Conservation (phyloP, 2,113 vertebrate genomes). For the Pelmatolapia mariae region DNA sequence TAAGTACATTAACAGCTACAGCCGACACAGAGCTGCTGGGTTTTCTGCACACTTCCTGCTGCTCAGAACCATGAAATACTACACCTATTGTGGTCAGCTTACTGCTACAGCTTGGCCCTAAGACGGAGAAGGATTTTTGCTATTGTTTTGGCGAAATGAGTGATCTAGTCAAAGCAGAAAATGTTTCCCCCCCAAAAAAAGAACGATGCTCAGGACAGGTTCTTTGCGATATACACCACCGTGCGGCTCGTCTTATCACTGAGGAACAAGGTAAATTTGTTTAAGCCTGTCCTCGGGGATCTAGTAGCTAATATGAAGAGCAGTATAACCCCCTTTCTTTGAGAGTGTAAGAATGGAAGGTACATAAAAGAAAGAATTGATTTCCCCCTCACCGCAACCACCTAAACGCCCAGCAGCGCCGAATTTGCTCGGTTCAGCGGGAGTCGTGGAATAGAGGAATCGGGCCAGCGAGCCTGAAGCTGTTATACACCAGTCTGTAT, state of each 20-base stretch:
- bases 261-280: not conserved
- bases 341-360: not conserved
- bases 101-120: slow-evolving; percentile 45
- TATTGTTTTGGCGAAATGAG: not conserved
- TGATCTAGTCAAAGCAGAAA: not conserved
- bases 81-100: not conserved
- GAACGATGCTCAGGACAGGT: not conserved
- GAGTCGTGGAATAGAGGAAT: not conserved
- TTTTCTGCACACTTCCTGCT: not conserved
- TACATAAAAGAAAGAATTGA: not conserved
- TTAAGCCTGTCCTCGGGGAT: not conserved
- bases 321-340: not conserved
- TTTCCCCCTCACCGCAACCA: not conserved
- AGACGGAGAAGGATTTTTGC: not conserved
- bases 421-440: not conserved
- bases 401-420: not conserved
- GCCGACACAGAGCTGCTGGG: slow-evolving; percentile 36
- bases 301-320: not conserved
- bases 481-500: not conserved
- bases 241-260: not conserved
- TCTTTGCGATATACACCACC: not conserved
- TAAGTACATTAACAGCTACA: slow-evolving; percentile 11
- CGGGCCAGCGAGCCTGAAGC: not conserved
- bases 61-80: not conserved
- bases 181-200: not conserved